Conservation (phyloP, 2,888 invertebrate genomes). For the Lingula anatina region DNA sequence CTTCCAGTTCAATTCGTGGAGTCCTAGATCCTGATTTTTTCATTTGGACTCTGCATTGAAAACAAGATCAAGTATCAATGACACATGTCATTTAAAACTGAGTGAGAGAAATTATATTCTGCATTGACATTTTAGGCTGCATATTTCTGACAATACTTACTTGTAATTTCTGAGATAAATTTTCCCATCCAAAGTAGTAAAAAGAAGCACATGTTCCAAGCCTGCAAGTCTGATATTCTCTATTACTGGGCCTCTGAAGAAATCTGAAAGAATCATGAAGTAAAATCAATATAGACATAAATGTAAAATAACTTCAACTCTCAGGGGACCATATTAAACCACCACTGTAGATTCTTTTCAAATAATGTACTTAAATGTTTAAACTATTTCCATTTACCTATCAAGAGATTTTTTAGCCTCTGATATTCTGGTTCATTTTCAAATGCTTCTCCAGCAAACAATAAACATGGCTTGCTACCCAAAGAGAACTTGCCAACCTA, state of each 20-base stretch:
- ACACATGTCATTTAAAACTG: neutral
- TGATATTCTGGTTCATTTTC: conserved; percentile 71
- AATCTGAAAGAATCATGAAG: too few species aligned
- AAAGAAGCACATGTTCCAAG: conserved; percentile 86
- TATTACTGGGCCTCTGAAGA: conserved; percentile 80
- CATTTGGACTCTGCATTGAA: conserved; percentile 66
- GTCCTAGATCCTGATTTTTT: conserved; percentile 87
- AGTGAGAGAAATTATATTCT: neutral
- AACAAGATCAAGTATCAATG: neutral
- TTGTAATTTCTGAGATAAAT: conserved; percentile 71
- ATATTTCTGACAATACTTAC: conserved; percentile 38
- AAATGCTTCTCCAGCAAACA: conserved; percentile 90
- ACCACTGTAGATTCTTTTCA: too few species aligned
- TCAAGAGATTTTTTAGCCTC: conserved; percentile 78
- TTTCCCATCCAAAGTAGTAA: conserved; percentile 76
- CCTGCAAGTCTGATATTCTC: conserved; percentile 83
- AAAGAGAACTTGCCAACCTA: conserved; percentile 49
- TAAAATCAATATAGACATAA: too few species aligned
- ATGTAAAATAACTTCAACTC: too few species aligned
- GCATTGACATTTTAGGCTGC: neutral
- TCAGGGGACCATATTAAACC: too few species aligned
- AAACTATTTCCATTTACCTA: too few species aligned
- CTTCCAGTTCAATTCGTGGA: conserved; percentile 86
- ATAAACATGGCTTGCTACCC: conserved; percentile 83
- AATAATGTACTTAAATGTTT: too few species aligned